Evolutionary conservation across 2,113 vertebrate genomes (phyloP), one percentile per base, ranked within the genome.

Genomic region (Mobula birostris): DNA sequence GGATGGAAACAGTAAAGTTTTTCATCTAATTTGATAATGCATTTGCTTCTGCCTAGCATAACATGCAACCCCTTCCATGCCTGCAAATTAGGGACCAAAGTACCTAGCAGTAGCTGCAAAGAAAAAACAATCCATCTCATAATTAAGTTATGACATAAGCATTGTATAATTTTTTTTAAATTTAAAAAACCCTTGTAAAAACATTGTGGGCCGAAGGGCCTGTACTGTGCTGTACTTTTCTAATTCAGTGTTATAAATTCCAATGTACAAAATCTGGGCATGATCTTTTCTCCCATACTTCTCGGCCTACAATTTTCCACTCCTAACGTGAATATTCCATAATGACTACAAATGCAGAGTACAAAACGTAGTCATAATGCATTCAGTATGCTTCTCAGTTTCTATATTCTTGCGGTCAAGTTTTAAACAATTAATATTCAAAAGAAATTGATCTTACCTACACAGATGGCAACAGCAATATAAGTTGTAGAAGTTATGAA

Each of bases 401-500:
- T 48, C 40, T 12, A 58, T 8, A 56, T 56, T 63, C 83, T 6
- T 61, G 27, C 61, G 27, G 9, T 87, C 19, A n/a, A 68, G 21
- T 70, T 92, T 92, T 70, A 70, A 70, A 40, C 66, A 40, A 70
- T 32, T 11, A 90, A 19, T 32, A 91, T 32, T 91, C 63, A 56
- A 76, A 72, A 93, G 40, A 5, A 48, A 93, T 29, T 58, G 17
- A 94, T 95, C 98, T 98, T 96, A 99, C 99, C 96, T 94, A 97
- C 98, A 96, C 97, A 98, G 92, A 99, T 95, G 24, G 97, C 98
- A 63, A 99, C 97, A 0, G 0, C 98, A 63, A 99, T 94, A 95
- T 99, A 99, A 74, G 97, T 98, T 0, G 99, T 0, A 0, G 97
- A 98, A 63, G 99, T 99, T 94, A 99, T 97, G 9, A 99, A 2